Conservation (phyloP, 1,140 invertebrate species). For the Druon quercuslanigerum region DNA sequence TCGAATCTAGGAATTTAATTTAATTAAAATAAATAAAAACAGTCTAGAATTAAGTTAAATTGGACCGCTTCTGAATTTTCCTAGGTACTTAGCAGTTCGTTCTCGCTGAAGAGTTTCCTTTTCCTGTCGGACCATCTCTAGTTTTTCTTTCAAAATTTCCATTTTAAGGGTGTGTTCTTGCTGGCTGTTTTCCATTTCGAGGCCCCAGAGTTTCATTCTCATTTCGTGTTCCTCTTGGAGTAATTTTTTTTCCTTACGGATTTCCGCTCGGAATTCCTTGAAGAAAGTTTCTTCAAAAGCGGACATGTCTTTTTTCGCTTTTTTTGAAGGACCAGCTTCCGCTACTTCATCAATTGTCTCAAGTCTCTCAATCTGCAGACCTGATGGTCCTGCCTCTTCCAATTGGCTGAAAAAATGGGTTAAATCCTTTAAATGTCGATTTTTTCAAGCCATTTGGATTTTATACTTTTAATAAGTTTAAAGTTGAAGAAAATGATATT, state of each 20-base stretch:
- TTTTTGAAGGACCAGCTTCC: background rate
- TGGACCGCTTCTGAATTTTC: conserved; percentile 23
- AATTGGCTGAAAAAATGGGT: too few relatives aligned
- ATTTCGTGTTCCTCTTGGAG: background rate
- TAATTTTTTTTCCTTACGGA: conserved; percentile 1
- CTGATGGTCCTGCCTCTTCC: background rate
- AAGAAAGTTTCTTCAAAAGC: background rate
- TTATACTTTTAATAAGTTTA: too few relatives aligned
- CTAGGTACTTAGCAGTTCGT: background rate
- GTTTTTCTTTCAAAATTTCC: conserved; percentile 21
- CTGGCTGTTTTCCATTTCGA: conserved; percentile 5
- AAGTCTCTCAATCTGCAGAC: background rate
- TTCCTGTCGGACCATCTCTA: conserved; percentile 2
- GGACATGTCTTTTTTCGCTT: background rate
- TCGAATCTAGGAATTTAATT: background rate
- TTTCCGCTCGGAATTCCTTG: background rate
- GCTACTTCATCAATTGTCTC: background rate
- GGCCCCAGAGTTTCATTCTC: conserved; percentile 16
- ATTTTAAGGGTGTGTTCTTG: conserved; percentile 4
- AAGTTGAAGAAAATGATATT: background rate
- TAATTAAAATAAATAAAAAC: background rate
- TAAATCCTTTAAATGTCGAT: too few relatives aligned
- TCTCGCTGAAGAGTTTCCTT: background rate
- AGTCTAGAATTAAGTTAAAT: background rate
- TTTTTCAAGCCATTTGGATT: too few relatives aligned